Percentiles rank a stretch among this genome's conserved stretches.
These are phyloP conservation scores for Taurulus bubalis DNA, from an alignment of 2,113 vertebrate species.

Conservation along the genomic window DNA sequence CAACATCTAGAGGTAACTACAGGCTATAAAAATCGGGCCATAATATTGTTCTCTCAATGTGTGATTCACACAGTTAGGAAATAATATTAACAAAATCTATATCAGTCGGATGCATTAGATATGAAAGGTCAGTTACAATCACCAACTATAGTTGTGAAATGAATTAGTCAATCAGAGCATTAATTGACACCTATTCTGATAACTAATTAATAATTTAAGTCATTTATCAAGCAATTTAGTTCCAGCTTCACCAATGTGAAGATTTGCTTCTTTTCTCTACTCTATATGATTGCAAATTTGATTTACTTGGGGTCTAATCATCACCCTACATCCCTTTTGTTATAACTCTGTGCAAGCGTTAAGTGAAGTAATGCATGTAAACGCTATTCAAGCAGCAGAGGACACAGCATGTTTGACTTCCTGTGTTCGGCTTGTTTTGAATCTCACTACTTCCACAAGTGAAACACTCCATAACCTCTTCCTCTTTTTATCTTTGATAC, in stretches of 20 bases:
- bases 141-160: not conserved
- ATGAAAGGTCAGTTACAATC: not conserved
- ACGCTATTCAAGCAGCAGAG: not conserved
- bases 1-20: not conserved
- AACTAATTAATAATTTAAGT: not conserved
- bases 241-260: not conserved
- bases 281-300: not conserved
- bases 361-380: not conserved
- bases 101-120: not conserved
- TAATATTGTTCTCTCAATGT: not conserved
- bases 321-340: not conserved
- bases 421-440: not conserved
- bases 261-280: not conserved
- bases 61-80: not conserved
- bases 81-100: not conserved
- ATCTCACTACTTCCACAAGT: conserved; percentile 7
- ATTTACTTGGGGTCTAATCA: not conserved
- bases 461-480: not conserved
- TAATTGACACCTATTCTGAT: not conserved
- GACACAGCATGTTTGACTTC: conserved; percentile 9
- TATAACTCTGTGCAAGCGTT: not conserved
- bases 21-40: not conserved
- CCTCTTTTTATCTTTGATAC: conserved; percentile 18
- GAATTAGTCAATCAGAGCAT: not conserved
- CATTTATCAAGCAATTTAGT: not conserved